Base-by-base conservation (phyloP, 2,797 vertebrate genomes). In the Gastrophryne carolinensis region DNA sequence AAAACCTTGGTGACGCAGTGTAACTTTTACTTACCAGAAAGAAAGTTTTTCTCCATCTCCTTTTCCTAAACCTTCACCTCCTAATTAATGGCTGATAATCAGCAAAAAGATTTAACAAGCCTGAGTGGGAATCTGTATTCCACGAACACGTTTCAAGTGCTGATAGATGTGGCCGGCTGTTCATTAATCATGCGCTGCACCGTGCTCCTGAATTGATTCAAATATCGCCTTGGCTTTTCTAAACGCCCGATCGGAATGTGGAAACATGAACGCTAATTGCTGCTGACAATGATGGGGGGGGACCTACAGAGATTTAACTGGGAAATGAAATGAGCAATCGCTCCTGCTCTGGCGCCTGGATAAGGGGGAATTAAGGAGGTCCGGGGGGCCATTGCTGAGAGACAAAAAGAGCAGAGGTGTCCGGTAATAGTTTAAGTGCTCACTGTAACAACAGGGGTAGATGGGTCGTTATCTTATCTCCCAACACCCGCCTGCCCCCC, bases 241-340 rank as follows among this genome's bases (percentile, higher is more conserved):
- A 78, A 66, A 60, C 73, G 61, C 52, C 41, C 37, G 30, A 57
- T 64, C 49, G 53, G 50, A 63, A 77, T 71, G 67, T 56, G 68
- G 26, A 49, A 56, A 57, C 74, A 76, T 34, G 73, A 58, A 62
- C 73, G 70, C 56, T 76, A 69, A 76, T 9, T 13, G 47, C 37
- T 35, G 9, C 52, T 44, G 37, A 39, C 56, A 56, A 62, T 12
- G 21, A 72, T 26, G 13, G 12, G 19, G 17, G 24, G 10, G 24
- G 10, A n/a, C n/a, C 26, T 11, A 41, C 17, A 15, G 1, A 23
- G 29, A 12, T 23, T 21, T 29, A 49, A 53, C 72, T 37, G 10
- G 3, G 39, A 24, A 57, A 30, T 39, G 1, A 61, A 53, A 41
- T 30, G 24, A 49, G 26, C 70, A 35, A 24, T 24, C 5, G 23